A percentile compares a stretch with the other conserved stretches of the same genome.
Conservation (phyloP, 2,113 vertebrate genomes). For the Eulemur rufifrons region DNA sequence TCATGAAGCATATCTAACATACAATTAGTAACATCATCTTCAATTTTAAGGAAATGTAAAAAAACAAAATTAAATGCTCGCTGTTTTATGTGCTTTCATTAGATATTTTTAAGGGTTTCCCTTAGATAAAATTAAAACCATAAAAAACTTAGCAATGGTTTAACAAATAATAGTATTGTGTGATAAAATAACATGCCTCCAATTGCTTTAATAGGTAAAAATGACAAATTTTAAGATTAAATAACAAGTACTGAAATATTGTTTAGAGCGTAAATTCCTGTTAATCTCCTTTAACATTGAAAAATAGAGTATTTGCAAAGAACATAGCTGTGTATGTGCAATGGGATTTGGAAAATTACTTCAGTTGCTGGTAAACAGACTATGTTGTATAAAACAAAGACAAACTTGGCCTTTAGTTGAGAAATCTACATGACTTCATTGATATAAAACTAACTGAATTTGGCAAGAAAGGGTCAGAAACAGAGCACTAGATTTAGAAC, state of each 20-base stretch:
- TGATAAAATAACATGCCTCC: background rate
- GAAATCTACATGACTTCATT: conserved; percentile 41
- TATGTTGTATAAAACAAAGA: background rate
- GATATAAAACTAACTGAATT: conserved; percentile 35
- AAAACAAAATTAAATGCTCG: background rate
- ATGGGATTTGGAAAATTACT: conserved; percentile 24
- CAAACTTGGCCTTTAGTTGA: background rate
- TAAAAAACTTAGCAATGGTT: background rate
- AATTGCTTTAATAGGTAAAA: background rate
- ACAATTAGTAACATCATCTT: background rate
- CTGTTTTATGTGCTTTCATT: background rate
- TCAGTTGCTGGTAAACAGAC: conserved; percentile 49
- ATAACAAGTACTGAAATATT: conserved; percentile 5
- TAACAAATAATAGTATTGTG: background rate
- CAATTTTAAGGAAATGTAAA: background rate
- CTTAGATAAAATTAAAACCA: background rate
- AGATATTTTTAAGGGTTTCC: background rate
- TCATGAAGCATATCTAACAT: background rate
- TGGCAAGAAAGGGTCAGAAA: conserved; percentile 29
- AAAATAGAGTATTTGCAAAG: background rate
- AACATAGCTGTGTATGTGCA: background rate
- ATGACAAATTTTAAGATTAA: conserved; percentile 16
- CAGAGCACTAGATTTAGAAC: conserved; percentile 42
- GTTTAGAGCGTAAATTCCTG: background rate
- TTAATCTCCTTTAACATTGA: conserved; percentile 38